These are phyloP conservation scores for Ailurus styani DNA, from an alignment of 2,113 vertebrate genomes.

Conservation along the genomic window DNA sequence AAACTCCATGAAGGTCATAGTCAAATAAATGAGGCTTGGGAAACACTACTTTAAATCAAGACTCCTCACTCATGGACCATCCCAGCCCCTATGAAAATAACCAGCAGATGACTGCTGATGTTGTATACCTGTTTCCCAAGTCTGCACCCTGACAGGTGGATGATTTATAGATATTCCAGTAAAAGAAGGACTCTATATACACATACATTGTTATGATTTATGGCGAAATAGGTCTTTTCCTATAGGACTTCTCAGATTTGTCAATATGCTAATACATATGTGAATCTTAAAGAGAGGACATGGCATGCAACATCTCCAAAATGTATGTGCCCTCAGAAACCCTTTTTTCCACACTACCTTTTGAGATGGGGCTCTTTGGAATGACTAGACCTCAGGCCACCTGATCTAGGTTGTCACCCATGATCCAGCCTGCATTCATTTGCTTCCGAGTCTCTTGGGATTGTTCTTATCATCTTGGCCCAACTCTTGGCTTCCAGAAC, in stretches of 20 bases:
- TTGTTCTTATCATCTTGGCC: background rate
- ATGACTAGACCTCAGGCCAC: background rate
- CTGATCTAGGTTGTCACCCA: background rate
- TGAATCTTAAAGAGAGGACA: background rate
- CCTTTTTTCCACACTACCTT: background rate
- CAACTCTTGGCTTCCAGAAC: background rate
- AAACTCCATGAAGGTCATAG: background rate
- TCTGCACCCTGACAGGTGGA: background rate
- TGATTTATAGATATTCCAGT: background rate
- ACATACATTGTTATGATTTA: background rate
- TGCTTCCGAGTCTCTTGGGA: background rate
- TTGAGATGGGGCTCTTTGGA: background rate
- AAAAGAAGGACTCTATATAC: background rate
- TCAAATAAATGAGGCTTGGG: constrained; percentile 2
- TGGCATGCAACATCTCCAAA: background rate
- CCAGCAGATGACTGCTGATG: background rate
- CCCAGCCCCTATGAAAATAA: background rate
- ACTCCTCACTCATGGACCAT: background rate
- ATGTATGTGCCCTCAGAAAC: background rate
- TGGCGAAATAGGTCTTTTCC: constrained; percentile 8
- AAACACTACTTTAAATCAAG: constrained; percentile 33
- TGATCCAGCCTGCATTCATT: background rate
- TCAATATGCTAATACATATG: background rate
- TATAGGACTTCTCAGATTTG: background rate
- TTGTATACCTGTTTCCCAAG: background rate